Percentiles rank a stretch among this genome's conserved stretches.
These are phyloP conservation scores for Prunella himalayana DNA, from an alignment of 2,113 vertebrate genomes.

Conservation along the genomic window DNA sequence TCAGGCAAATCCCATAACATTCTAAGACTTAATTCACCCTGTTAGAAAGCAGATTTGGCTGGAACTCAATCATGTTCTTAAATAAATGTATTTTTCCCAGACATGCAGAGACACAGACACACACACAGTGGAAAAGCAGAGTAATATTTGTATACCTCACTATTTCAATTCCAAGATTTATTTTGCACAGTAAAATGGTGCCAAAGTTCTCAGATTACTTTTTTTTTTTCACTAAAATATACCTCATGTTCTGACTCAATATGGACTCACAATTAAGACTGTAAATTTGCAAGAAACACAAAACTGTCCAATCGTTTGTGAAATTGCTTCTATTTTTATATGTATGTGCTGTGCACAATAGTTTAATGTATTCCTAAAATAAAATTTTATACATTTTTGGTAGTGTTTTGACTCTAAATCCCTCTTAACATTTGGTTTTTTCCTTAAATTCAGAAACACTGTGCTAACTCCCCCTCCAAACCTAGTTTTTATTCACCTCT, in stretches of 20 bases:
- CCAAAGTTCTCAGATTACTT: constrained; percentile 64
- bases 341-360: constrained; percentile 96
- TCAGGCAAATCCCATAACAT: not conserved
- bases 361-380: constrained; percentile 85
- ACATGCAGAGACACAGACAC: not conserved
- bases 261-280: constrained; percentile 80
- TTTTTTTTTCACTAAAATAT: constrained; percentile 71
- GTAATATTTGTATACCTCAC: constrained; percentile 79
- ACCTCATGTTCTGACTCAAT: constrained; percentile 86
- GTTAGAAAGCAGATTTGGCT: not conserved
- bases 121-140: constrained; percentile 8
- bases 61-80: not conserved
- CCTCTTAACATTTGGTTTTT: constrained; percentile 23
- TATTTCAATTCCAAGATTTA: constrained; percentile 71
- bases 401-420: constrained; percentile 52
- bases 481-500: not conserved
- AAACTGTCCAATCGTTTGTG: constrained; percentile 83
- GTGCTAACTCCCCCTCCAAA: not conserved
- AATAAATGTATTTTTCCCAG: not conserved
- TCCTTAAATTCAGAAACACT: not conserved
- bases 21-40: not conserved
- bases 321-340: constrained; percentile 93
- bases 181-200: constrained; percentile 78
- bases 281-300: constrained; percentile 82
- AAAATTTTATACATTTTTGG: constrained; percentile 83